Conservation (phyloP, 1,140 invertebrate species). For the Cyphomyrmex costatus region DNA sequence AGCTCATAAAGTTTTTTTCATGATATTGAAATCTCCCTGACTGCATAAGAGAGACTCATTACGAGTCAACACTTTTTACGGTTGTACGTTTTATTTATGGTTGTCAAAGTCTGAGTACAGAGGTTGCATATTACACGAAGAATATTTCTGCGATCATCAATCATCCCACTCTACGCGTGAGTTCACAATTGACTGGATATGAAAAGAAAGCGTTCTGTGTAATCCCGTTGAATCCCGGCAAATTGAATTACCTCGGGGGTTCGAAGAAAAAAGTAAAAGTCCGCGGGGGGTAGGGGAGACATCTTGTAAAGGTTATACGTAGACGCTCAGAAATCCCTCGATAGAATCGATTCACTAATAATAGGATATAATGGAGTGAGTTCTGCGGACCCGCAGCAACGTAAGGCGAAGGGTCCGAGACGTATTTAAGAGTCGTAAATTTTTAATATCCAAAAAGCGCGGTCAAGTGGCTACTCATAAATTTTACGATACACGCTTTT, state of each 20-base stretch:
- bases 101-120: neutral
- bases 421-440: conserved; percentile 73
- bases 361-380: conserved; percentile 74
- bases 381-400: conserved; percentile 47
- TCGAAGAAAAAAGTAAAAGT: conserved; percentile 49
- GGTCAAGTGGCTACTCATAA: conserved; percentile 64
- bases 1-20: neutral
- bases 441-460: conserved; percentile 30
- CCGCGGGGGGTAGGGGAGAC: neutral
- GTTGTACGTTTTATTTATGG: neutral
- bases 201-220: conserved; percentile 70
- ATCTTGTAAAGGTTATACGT: conserved; percentile 29
- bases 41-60: neutral
- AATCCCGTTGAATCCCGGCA: conserved; percentile 66
- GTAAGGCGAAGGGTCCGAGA: conserved; percentile 33
- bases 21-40: neutral
- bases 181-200: conserved; percentile 46
- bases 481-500: conserved; percentile 42
- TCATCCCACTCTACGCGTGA: conserved; percentile 30
- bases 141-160: conserved; percentile 36
- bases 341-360: conserved; percentile 67
- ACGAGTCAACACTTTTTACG: neutral
- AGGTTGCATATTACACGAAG: neutral
- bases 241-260: conserved; percentile 70
- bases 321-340: conserved; percentile 57